Evolutionary conservation across 2,797 vertebrate genomes (phyloP).

Genomic region (Acanthurus lineatus): DNA sequence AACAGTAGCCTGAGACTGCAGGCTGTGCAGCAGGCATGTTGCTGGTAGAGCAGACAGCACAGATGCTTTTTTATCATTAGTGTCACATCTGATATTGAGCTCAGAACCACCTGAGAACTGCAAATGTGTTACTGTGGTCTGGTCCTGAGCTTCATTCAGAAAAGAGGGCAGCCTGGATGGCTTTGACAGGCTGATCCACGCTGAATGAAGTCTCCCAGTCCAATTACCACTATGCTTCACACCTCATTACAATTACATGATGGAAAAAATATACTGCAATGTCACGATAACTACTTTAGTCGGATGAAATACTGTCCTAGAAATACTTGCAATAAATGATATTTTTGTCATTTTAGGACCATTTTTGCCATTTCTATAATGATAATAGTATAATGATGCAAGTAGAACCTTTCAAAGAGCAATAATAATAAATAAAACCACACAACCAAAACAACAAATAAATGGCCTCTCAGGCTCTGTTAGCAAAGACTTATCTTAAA

Average conservation of each 20-base stretch:
- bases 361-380: too few species aligned
- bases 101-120: constrained; percentile 24
- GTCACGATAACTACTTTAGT: background rate
- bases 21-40: constrained; percentile 46
- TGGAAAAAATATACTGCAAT: background rate
- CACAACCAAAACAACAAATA: too few species aligned
- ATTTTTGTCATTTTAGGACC: too few species aligned
- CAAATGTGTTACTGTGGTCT: constrained; percentile 16
- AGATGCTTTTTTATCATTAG: constrained; percentile 47
- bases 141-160: constrained; percentile 44
- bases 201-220: constrained; percentile 31
- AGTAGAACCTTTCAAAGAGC: too few species aligned
- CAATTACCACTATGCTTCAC: constrained; percentile 15
- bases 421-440: too few species aligned
- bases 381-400: too few species aligned
- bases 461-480: too few species aligned
- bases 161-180: background rate
- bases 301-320: background rate
- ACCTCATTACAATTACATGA: constrained; percentile 15
- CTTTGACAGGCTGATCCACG: background rate
- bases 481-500: too few species aligned
- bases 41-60: constrained; percentile 26
- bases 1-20: constrained; percentile 40
- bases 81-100: constrained; percentile 44
- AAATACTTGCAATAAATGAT: too few species aligned